Evolutionary conservation across 2,113 vertebrate genomes (phyloP).

Genomic region (Serinus canaria): DNA sequence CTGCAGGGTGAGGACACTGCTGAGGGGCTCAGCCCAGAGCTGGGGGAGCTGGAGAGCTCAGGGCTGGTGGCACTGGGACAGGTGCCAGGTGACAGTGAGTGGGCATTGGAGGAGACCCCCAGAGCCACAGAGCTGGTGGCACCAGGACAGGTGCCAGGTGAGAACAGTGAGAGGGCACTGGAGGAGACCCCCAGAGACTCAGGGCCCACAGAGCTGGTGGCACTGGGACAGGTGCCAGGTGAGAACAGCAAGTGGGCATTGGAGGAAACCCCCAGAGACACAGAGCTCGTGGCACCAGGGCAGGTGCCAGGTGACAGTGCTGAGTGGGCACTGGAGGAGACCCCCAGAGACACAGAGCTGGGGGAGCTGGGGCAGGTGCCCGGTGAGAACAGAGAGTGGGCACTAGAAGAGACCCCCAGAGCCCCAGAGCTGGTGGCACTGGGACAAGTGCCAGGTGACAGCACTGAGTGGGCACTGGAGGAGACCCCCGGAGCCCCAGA

Average conservation of each 20-base stretch:
- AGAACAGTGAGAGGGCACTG: neutral
- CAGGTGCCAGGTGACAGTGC: neutral
- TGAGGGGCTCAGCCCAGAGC: accelerated
- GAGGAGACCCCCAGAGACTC: neutral
- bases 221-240: neutral
- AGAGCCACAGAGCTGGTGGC: neutral
- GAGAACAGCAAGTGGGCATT: neutral
- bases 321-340: neutral
- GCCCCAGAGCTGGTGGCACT: neutral
- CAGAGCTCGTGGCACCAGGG: neutral
- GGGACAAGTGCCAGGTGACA: neutral
- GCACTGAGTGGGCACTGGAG: accelerated
- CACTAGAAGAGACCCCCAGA: too few species aligned
- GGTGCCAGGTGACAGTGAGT: accelerated
- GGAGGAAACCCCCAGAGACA: too few species aligned
- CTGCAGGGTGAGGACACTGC: neutral
- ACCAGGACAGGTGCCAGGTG: neutral
- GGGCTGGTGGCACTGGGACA: neutral
- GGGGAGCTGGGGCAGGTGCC: neutral
- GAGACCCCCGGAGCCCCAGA: neutral
- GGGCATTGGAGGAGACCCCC: neutral
- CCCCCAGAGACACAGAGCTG: neutral
- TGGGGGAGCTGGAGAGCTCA: neutral
- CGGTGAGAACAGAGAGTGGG: neutral
- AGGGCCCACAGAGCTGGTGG: neutral